Base-by-base conservation (phyloP, 2,113 vertebrate species). In the Himantopus leucocephalus region DNA sequence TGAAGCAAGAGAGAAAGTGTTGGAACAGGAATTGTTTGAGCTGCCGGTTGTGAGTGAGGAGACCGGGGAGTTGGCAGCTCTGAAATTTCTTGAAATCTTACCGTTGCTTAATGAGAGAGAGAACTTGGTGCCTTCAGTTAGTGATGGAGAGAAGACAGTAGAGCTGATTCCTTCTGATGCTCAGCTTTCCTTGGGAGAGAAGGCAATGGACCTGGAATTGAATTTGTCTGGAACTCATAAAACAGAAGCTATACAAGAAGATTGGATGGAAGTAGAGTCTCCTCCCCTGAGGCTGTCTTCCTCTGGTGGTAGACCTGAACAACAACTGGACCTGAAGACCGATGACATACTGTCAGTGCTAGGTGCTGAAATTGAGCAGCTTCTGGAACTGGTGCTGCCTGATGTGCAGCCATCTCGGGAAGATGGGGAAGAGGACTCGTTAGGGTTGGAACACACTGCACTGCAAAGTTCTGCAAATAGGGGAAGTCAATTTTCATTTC, bases 231-330 rank as follows among this genome's bases (percentile, higher is more conserved):
- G 89, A 90, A 17, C 92, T 41, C 85, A 68, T 24, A 85, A 96
- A 92, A 78, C n/a, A 77, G 73, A 68, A 77, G 41, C 68, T 81
- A 1, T 58, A 14, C 18, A 32, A 37, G 64, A 70, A 52, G 66
- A 96, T 0, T 93, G 96, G 92, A 67, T 97, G 41, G 92, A 97
- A 81, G 35, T 77, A 47, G 89, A 94, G 26, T 29, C 87, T 90
- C 12, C 29, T 93, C 14, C 52, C 13, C 67, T 88, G 37, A 72
- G 80, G 45, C 91, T 95, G 27, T 60, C 79, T 56, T 91, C 93
- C 8, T 52, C 82, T 4, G 37, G 14, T n/a, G 58, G 87, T 23
- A 94, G 91, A 83, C 47, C 89, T 30, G 90, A 80, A 77, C 92
- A 96, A n/a, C 92, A 96, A 3, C 29, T 77, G 29, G 50, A 43